Conservation (phyloP, 2,113 vertebrate genomes). For the Larimichthys crocea region DNA sequence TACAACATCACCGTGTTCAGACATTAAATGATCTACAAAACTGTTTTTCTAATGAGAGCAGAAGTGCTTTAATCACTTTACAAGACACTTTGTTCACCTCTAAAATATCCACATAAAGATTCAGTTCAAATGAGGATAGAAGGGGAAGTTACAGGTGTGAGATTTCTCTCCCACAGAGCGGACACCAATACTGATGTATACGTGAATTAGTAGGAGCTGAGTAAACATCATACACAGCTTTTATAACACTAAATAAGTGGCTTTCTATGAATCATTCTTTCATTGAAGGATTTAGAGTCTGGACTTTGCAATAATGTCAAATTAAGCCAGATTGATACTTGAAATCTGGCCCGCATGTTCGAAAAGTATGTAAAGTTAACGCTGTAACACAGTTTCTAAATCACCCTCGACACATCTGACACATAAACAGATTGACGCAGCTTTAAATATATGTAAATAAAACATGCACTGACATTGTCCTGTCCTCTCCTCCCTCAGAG, state of each 20-base stretch:
- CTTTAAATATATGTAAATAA: no score
- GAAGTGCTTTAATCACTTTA: background rate
- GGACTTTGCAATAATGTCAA: background rate
- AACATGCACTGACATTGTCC: background rate
- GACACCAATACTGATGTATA: background rate
- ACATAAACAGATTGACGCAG: no score
- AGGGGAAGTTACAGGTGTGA: background rate
- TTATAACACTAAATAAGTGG: background rate
- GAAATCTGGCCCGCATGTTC: no score
- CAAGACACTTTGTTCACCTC: background rate
- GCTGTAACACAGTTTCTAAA: background rate
- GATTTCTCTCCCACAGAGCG: background rate
- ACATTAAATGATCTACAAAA: background rate
- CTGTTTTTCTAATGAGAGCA: background rate
- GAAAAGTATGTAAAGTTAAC: background rate
- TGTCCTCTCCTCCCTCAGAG: slow-evolving; percentile 70
- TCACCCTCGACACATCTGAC: background rate
- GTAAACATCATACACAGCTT: no score
- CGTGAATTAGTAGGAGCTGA: no score
- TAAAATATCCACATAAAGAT: background rate
- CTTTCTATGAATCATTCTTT: background rate
- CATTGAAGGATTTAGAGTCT: background rate
- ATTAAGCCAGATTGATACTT: no score
- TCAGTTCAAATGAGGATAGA: background rate
- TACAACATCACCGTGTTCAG: background rate